Evolutionary conservation across 2,888 invertebrate species (phyloP).

Genomic region (Hemistola chrysoprasaria): DNA sequence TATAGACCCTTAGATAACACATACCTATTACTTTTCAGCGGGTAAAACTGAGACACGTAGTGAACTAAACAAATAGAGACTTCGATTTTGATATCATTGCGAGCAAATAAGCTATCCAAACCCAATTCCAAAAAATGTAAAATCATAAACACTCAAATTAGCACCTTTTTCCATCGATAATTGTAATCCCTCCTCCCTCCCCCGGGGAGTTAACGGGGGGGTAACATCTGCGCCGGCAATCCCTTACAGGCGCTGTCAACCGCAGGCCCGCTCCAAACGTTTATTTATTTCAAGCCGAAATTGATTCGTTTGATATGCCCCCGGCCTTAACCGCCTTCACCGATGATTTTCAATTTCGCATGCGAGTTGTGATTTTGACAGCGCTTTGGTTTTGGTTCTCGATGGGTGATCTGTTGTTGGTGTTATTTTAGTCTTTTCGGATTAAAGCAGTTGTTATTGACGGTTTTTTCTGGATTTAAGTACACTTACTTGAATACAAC

Average conservation of each 20-base stretch:
- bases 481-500: too few relatives aligned
- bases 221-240: constrained; percentile 62
- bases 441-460: too few relatives aligned
- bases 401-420: too few relatives aligned
- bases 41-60: too few relatives aligned
- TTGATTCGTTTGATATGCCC: constrained; percentile 68
- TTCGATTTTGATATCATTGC: too few relatives aligned
- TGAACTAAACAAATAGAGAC: too few relatives aligned
- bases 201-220: constrained; percentile 29
- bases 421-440: too few relatives aligned
- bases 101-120: too few relatives aligned
- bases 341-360: constrained; percentile 21
- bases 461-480: too few relatives aligned
- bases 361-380: constrained; percentile 20
- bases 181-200: constrained; percentile 45
- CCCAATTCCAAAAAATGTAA: background rate
- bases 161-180: constrained; percentile 44
- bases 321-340: constrained; percentile 6
- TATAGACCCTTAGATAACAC: too few relatives aligned
- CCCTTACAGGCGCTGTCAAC: constrained; percentile 71
- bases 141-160: constrained; percentile 23
- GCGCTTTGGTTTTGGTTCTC: constrained; percentile 7
- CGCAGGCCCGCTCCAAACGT: constrained; percentile 52
- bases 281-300: constrained; percentile 67
- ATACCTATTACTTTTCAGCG: too few relatives aligned